Evolutionary conservation across 2,888 invertebrate genomes (phyloP).

Genomic region (Rhaphigaster nebulosa): DNA sequence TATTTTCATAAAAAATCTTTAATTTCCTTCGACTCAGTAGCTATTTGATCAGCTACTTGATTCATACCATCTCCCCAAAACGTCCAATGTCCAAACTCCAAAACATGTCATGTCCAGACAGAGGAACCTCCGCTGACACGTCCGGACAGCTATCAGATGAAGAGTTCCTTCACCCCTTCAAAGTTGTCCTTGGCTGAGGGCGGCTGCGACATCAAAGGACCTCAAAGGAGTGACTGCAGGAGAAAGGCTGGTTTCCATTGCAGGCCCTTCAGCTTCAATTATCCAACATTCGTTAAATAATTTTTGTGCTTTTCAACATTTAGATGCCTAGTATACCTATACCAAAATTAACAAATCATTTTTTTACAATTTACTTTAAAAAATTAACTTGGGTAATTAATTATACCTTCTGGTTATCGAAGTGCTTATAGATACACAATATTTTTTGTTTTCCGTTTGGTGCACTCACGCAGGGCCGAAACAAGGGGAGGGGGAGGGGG

Average conservation of each 20-base stretch:
- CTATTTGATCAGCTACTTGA: not conserved
- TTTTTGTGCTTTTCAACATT: not conserved
- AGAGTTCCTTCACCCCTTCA: not conserved
- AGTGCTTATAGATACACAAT: no score
- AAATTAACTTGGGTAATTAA: no score
- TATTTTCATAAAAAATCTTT: no score
- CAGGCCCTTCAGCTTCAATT: not conserved
- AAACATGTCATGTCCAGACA: not conserved
- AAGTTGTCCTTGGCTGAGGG: not conserved
- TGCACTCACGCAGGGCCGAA: no score
- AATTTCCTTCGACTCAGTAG: no score
- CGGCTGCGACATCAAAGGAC: slow-evolving; percentile 20
- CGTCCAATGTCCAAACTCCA: not conserved
- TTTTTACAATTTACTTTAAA: no score
- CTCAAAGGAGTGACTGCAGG: not conserved
- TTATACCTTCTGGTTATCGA: no score
- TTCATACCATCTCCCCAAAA: no score
- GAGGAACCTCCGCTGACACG: not conserved
- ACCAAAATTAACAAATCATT: no score
- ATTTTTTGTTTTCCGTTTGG: no score
- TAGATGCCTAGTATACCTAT: no score
- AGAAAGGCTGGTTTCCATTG: not conserved
- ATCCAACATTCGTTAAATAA: not conserved
- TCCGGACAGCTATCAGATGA: slow-evolving; percentile 22
- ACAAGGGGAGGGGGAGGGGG: no score